Base-by-base conservation (phyloP, 2,113 vertebrate species). In the Phycodurus eques region DNA sequence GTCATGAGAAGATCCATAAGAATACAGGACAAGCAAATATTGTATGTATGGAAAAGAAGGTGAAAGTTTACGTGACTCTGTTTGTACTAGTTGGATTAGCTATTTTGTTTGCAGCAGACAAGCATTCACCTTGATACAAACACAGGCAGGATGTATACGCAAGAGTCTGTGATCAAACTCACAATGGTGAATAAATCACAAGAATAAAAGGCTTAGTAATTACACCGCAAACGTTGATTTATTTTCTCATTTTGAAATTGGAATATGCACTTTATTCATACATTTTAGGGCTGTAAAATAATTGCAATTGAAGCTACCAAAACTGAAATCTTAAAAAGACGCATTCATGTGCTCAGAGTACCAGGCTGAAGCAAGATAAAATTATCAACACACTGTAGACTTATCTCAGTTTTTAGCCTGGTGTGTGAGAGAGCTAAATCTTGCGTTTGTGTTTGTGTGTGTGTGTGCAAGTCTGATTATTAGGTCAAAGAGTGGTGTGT, bases 401-500 rank as follows among this genome's bases (percentile, higher is more conserved):
- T 70, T 80, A 70, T 83, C 70, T 74, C 11, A 53, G 6, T 33
- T 71, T 44, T 39, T 39, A 39, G 35, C 35, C 6, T 39, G 35
- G 35, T 39, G 35, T 39, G 35, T 47, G 46, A 14, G 43, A 2
- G 8, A 64, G 74, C 72, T 49, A 54, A 9, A 68, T 35, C 13
- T 43, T 12, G 31, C 67, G 61, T 64, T 13, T 46, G 20, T 15
- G 57, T 33, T 13, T 4, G 4, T 57, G 64, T 68, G 35, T n/a
- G 5, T 39, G 61, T 42, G 54, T n/a, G n/a, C n/a, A 61, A 57
- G 5, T 3, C 64, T 81, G 77, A 80, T 81, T 79, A 78, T 80
- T 80, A 75, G 84, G 82, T 85, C 85, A 89, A 86, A 89, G 87
- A 71, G 69, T 88, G 75, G 6, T 78, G 67, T 83, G 80, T 82